These are phyloP conservation scores for Sciurus niger DNA, from an alignment of 2,113 vertebrate species.

Conservation along the genomic window DNA sequence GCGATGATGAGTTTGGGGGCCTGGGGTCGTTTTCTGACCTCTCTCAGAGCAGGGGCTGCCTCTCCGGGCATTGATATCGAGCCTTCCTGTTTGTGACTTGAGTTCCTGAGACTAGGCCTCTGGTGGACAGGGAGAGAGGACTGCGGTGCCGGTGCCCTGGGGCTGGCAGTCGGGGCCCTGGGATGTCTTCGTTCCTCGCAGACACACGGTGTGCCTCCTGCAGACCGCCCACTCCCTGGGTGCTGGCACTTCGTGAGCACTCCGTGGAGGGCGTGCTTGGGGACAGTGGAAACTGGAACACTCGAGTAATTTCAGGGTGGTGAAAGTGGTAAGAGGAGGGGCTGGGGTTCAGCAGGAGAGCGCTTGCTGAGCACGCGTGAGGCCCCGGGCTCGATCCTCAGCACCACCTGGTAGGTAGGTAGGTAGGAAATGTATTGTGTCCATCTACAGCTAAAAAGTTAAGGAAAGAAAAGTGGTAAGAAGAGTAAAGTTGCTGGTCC, in stretches of 20 bases:
- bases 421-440: too few species aligned
- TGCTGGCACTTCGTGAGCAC: not conserved
- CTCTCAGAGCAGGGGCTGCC: not conserved
- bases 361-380: too few species aligned
- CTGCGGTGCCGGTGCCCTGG: not conserved
- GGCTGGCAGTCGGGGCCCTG: too few species aligned
- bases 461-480: not conserved
- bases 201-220: too few species aligned
- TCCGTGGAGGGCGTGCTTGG: not conserved
- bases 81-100: not conserved
- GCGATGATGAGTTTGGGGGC: not conserved
- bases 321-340: too few species aligned
- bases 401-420: too few species aligned
- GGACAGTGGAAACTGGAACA: too few species aligned
- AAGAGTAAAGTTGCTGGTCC: accelerated
- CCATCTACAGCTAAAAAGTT: too few species aligned
- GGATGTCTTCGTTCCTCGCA: not conserved
- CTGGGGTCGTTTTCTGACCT: not conserved
- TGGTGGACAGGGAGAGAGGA: accelerated
- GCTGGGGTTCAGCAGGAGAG: too few species aligned
- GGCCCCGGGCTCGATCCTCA: too few species aligned
- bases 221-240: not conserved
- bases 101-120: not conserved
- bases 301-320: too few species aligned
- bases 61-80: not conserved